Conservation (phyloP, 2,888 invertebrate genomes). For the Rutpela maculata region DNA sequence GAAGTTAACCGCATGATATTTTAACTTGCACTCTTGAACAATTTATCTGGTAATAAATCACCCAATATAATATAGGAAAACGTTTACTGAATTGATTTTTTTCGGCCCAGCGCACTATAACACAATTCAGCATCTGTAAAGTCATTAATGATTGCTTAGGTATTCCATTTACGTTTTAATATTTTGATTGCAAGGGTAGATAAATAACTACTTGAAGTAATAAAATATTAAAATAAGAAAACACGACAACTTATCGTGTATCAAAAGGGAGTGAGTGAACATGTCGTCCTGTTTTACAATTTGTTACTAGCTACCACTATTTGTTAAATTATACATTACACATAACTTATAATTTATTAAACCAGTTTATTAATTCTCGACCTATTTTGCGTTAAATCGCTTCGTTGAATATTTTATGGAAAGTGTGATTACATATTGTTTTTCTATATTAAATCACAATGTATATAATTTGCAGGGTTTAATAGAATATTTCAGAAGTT, state of each 20-base stretch:
- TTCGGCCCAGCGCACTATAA: background rate
- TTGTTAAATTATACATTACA: conserved; percentile 39
- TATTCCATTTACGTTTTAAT: conserved; percentile 40
- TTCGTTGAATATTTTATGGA: background rate
- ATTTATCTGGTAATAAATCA: conserved; percentile 16
- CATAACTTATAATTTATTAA: conserved; percentile 4
- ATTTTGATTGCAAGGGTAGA: conserved; percentile 43
- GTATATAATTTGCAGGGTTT: no score
- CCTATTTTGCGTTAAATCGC: background rate
- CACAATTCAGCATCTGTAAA: conserved; percentile 23
- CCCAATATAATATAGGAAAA: background rate
- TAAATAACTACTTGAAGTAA: conserved; percentile 43
- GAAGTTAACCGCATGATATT: no score
- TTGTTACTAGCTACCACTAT: conserved; percentile 42
- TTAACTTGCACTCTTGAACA: conserved; percentile 25
- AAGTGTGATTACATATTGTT: conserved; percentile 7
- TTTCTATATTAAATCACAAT: background rate
- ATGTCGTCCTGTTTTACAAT: conserved; percentile 42
- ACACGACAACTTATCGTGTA: conserved; percentile 51
- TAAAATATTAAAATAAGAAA: conserved; percentile 52
- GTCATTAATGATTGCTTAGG: conserved; percentile 45
- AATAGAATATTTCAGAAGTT: no score
- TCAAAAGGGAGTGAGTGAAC: conserved; percentile 36
- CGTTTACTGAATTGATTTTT: conserved; percentile 18
- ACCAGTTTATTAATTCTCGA: conserved; percentile 8